Base-by-base conservation (phyloP, 2,113 vertebrate genomes). In the Aix galericulata region DNA sequence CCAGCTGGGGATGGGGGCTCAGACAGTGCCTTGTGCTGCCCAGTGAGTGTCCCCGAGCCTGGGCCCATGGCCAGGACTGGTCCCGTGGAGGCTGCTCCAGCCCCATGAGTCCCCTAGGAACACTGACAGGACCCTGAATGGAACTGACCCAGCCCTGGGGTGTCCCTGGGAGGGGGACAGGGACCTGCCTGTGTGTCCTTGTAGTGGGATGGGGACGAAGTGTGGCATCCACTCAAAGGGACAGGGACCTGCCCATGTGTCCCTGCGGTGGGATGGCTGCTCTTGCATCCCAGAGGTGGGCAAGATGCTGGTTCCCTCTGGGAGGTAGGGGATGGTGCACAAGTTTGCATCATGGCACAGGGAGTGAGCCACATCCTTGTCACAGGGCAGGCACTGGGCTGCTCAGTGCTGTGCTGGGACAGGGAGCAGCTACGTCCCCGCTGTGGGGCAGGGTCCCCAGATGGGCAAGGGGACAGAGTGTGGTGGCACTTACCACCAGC, bases 401-500 rank as follows among this genome's bases (percentile, higher is more conserved):
- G 68, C 18, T 34, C 46, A 1, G 3, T 26, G 3, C 80, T 4
- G 36, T 0, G 6, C 11, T 6, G 67, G 82, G 48, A 15, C 0
- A 0, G 3, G 48, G 62, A 71, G 26, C 52, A 20, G 58, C 63
- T 38, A 1, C 2, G 67, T 82, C 63, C 36, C 59, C 3, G 0
- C 1, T 0, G 31, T 0, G 17, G 25, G 55, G 46, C 53, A 36
- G 17, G 7, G 32, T 20, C 56, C 60, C 21, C 31, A 29, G 9
- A 3, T n/a, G n/a, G 86, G 59, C 22, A 17, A 6, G 3, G 34
- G 18, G 60, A 25, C 4, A 6, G 31, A 50, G 31, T 50, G 23
- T 0, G 18, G 62, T 25, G 86, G 7, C 75, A 13, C 53, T 38
- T 1, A 0, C 26, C 22, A 0, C 3, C 22, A 17, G 69, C n/a